phyloP scores from a whole-genome alignment of 2,888 invertebrate genomes.

The Sphinx pinastri region DNA sequence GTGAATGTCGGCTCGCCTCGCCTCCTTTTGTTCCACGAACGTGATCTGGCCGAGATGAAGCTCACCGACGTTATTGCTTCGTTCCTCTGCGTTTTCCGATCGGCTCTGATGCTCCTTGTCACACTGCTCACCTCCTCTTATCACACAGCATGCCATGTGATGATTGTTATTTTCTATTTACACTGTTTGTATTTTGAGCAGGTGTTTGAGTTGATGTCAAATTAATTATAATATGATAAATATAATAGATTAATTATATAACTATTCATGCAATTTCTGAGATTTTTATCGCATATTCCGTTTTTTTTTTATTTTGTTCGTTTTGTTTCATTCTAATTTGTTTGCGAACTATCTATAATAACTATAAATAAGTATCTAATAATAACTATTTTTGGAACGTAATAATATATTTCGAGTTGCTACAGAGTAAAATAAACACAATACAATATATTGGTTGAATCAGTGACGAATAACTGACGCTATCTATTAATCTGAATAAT shows the following conservation, averaged over 20 bases:
- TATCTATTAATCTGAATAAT: slow-evolving; percentile 50
- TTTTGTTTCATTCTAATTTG: too few species aligned
- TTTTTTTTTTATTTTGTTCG: background rate
- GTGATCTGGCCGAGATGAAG: slow-evolving; percentile 80
- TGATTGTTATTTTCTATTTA: slow-evolving; percentile 5
- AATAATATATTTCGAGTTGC: background rate
- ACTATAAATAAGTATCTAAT: too few species aligned
- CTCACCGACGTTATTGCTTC: slow-evolving; percentile 72
- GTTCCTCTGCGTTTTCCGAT: slow-evolving; percentile 62
- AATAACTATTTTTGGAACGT: too few species aligned
- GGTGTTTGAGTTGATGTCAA: background rate
- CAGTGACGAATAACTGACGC: slow-evolving; percentile 12
- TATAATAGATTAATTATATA: too few species aligned
- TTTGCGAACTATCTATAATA: too few species aligned
- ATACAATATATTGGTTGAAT: background rate
- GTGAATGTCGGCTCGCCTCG: slow-evolving; percentile 63
- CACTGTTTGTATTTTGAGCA: background rate
- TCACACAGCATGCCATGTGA: background rate
- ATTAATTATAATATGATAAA: too few species aligned
- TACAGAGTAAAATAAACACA: background rate
- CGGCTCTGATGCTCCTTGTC: slow-evolving; percentile 69
- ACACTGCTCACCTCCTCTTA: slow-evolving; percentile 54
- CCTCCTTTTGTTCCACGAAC: slow-evolving; percentile 78
- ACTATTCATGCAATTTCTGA: too few species aligned
- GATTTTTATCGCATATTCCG: too few species aligned